Percentiles rank a stretch among this genome's conserved stretches.
These are phyloP conservation scores for Numenius phaeopus DNA, from an alignment of 2,797 vertebrate species.

Conservation along the genomic window DNA sequence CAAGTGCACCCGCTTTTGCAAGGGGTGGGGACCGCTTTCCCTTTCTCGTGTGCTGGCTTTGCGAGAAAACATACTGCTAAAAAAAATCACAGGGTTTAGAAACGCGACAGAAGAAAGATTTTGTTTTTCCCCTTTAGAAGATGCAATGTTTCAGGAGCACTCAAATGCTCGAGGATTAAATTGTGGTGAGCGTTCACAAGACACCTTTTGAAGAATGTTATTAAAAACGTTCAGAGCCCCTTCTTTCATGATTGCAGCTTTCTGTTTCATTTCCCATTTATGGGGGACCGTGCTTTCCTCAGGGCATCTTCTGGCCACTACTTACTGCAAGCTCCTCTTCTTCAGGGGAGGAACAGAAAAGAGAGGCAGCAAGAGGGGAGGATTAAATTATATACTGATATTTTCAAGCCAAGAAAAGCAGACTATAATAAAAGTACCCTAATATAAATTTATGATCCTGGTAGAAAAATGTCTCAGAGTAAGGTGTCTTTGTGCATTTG, in stretches of 20 bases:
- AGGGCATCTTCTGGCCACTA: not conserved
- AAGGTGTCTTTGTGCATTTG: not conserved
- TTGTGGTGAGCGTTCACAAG: not conserved
- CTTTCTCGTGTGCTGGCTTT: not conserved
- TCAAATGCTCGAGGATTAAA: not conserved
- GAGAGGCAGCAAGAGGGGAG: not conserved
- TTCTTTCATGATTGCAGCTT: constrained; percentile 17
- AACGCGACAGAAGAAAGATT: not conserved
- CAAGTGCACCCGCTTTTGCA: not conserved
- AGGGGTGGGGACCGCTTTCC: not conserved
- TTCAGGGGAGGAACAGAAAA: constrained; percentile 24
- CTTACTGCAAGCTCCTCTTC: constrained; percentile 1
- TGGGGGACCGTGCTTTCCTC: not conserved
- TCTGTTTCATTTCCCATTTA: constrained; percentile 63
- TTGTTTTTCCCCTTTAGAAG: not conserved
- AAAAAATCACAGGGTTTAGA: not conserved
- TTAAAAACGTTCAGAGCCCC: constrained; percentile 25
- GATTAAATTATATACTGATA: constrained; percentile 32
- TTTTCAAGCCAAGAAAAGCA: constrained; percentile 32
- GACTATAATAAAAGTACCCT: not conserved
- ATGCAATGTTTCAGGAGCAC: not conserved
- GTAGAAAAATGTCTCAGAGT: not conserved
- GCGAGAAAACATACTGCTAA: not conserved
- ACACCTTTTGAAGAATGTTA: constrained; percentile 38
- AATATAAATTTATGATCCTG: not conserved